phyloP scores from a whole-genome alignment of 2,797 vertebrate genomes.

The Margarornis squamiger region DNA sequence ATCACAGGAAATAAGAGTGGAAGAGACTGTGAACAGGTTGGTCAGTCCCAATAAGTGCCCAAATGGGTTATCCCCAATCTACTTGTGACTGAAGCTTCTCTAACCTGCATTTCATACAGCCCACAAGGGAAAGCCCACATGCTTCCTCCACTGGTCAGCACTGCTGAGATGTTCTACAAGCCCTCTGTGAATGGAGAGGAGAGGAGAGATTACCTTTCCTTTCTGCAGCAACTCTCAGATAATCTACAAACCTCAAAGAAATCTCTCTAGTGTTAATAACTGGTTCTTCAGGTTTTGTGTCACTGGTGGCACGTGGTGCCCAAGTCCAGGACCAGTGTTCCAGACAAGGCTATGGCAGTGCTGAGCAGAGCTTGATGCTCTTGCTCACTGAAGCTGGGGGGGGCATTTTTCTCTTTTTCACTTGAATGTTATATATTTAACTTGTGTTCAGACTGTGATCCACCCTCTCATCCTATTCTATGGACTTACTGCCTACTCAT shows the following conservation, averaged over 20 bases:
- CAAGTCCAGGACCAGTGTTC: not conserved
- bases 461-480: not conserved
- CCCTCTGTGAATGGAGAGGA: not conserved
- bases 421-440: not conserved
- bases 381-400: not conserved
- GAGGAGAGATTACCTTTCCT: not conserved
- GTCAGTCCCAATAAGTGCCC: not conserved
- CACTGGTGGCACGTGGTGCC: not conserved
- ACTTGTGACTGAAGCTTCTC: not conserved
- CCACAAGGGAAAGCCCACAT: not conserved
- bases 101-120: not conserved
- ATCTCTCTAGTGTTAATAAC: not conserved
- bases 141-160: not conserved
- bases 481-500: not conserved
- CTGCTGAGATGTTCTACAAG: not conserved
- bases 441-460: not conserved
- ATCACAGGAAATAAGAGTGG: not conserved
- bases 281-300: not conserved
- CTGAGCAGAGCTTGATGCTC: not conserved
- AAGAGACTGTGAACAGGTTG: not conserved
- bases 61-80: not conserved
- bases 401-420: not conserved
- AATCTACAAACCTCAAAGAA: not conserved
- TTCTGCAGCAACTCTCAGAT: not conserved
- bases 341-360: not conserved